Percentiles rank a stretch among this genome's conserved stretches.
These are phyloP conservation scores for Egretta garzetta DNA, from an alignment of 2,113 vertebrate genomes.

Conservation along the genomic window DNA sequence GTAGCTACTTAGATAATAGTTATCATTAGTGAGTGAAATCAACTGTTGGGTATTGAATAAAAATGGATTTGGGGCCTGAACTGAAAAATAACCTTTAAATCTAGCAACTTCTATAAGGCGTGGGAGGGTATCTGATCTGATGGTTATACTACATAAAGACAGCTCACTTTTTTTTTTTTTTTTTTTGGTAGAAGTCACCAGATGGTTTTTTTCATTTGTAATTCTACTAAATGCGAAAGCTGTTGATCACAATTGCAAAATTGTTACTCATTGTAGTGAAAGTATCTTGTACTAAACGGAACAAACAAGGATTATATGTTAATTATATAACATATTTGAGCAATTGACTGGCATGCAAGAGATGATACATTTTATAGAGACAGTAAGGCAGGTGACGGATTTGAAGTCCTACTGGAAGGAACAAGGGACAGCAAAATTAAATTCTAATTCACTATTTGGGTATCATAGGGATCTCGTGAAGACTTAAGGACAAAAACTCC, in stretches of 20 bases:
- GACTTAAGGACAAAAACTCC: background rate
- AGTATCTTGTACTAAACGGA: background rate
- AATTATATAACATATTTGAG: background rate
- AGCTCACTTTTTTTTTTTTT: background rate
- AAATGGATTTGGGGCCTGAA: background rate
- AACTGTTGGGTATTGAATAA: background rate
- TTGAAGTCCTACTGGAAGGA: background rate
- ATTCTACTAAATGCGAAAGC: conserved; percentile 25
- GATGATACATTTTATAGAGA: background rate
- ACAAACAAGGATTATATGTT: background rate
- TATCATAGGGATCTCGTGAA: background rate
- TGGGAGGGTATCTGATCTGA: background rate
- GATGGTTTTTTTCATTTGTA: conserved; percentile 27
- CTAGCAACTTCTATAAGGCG: background rate
- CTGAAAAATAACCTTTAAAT: conserved; percentile 6
- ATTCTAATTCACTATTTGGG: background rate
- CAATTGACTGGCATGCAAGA: background rate
- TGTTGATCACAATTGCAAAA: conserved; percentile 1
- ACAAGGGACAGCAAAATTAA: background rate
- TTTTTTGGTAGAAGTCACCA: background rate
- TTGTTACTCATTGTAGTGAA: conserved; percentile 18
- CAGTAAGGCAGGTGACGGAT: background rate
- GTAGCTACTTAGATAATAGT: background rate
- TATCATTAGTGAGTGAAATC: background rate
- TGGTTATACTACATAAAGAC: background rate